Base-by-base conservation (phyloP, 1,140 invertebrate genomes). In the Drosophila athabasca region DNA sequence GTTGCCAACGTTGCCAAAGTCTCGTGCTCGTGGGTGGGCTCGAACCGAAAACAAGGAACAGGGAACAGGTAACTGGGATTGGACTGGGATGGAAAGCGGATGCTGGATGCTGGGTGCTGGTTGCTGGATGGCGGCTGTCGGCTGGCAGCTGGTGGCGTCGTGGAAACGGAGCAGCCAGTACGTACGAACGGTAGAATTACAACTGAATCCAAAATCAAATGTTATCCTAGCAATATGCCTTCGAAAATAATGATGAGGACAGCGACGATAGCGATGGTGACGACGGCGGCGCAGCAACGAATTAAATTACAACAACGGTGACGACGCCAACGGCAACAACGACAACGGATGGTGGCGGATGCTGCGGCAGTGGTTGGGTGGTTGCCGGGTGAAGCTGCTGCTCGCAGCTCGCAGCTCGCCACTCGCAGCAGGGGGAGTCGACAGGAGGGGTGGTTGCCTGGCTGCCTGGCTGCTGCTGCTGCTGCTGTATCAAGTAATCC, bases 181-280 rank as follows among this genome's bases (percentile, higher is more conserved):
- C 83, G 79, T 79, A 85, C 72, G 90, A 88, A 91, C 90, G 91
- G 91, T 91, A 91, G 85, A 91, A 91, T 91, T 91, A 91, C 90
- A 91, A 91, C 91, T 91, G 91, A 91, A 91, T 85, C 80, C 78
- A 77, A 91, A 91, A 90, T 91, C 87, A 83, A 91, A 91, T 87
- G 82, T 91, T 91, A 91, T 91, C 90, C 90, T 91, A 90, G 90
- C 90, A 91, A 91, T 91, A 91, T 91, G 90, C 90, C 89, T 91
- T 87, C 83, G 83, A 90, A 88, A 88, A 88, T 90, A 90, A 90
- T 90, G 73, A 90, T 81, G 82, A 67, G 62, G 65, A 67, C 50
- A 52, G 29, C 65, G 64, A 43, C 39, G 29, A 61, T 65, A 70
- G 54, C 72, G 64, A 69, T 49, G 35, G 60, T 26, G 74, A 53